Conservation (phyloP, 2,797 vertebrate genomes). For the Spinus olivaceus region DNA sequence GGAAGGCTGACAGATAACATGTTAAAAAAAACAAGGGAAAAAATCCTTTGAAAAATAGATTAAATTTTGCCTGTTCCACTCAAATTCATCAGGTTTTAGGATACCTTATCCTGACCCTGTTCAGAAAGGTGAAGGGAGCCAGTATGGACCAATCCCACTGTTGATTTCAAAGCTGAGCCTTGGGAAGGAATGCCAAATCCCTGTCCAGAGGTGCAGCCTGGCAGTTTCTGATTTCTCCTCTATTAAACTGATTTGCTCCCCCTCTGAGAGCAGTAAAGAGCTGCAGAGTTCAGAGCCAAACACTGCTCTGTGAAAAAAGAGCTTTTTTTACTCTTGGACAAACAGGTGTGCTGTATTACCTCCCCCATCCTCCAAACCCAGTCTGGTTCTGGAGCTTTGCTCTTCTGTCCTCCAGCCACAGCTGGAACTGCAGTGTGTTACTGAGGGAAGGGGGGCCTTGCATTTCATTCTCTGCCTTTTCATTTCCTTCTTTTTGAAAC, state of each 20-base stretch:
- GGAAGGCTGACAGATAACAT: neutral
- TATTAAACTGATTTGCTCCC: neutral
- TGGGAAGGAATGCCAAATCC: neutral
- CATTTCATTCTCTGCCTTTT: neutral
- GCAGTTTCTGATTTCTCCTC: neutral
- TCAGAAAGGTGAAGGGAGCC: neutral
- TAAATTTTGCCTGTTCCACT: neutral
- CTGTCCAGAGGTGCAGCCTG: neutral
- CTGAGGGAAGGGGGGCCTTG: too few relatives aligned
- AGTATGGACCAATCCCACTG: too few relatives aligned
- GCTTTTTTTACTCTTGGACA: neutral
- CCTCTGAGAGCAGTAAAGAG: neutral
- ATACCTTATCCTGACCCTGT: neutral
- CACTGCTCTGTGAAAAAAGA: neutral
- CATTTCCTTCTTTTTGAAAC: neutral
- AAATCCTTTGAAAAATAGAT: neutral
- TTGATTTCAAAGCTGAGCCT: neutral
- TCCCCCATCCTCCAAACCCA: neutral
- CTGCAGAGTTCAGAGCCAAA: neutral
- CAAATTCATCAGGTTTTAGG: neutral
- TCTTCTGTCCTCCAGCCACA: neutral
- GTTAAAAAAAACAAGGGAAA: neutral
- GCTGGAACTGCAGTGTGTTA: accelerated
- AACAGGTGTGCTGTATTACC: neutral
- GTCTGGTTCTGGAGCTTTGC: neutral